phyloP scores from a whole-genome alignment of 2,888 invertebrate species.

The Chouioia cunea region DNA sequence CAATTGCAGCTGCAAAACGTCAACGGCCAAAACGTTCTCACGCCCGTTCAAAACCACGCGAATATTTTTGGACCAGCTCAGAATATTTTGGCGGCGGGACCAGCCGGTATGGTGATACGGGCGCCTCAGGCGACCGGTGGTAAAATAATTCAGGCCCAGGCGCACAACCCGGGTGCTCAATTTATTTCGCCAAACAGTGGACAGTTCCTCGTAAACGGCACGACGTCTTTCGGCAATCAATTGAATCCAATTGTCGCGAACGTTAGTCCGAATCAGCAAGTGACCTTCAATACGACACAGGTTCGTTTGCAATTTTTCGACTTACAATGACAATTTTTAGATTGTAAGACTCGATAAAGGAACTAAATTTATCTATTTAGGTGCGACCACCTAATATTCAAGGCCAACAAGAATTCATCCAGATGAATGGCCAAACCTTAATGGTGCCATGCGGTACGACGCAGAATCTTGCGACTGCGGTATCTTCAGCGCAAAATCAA shows the following conservation, averaged over 20 bases:
- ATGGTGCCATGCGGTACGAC: slow-evolving; percentile 77
- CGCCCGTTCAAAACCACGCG: slow-evolving; percentile 77
- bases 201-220: slow-evolving; percentile 82
- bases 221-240: slow-evolving; percentile 78
- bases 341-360: background rate
- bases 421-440: slow-evolving; percentile 79
- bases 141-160: slow-evolving; percentile 74
- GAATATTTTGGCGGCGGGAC: slow-evolving; percentile 77
- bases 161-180: slow-evolving; percentile 77
- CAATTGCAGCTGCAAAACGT: slow-evolving; percentile 85
- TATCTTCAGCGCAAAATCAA: slow-evolving; percentile 72
- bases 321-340: background rate
- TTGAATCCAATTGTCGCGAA: slow-evolving; percentile 83
- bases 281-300: slow-evolving; percentile 74
- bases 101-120: slow-evolving; percentile 83
- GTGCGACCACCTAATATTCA: slow-evolving; percentile 67
- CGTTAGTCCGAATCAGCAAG: slow-evolving; percentile 78
- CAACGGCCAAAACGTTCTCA: slow-evolving; percentile 81
- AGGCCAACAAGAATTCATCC: slow-evolving; percentile 79
- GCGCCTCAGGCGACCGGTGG: slow-evolving; percentile 79
- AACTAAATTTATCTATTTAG: slow-evolving; percentile 56
- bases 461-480: slow-evolving; percentile 70
- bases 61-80: slow-evolving; percentile 76
- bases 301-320: slow-evolving; percentile 47
- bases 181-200: slow-evolving; percentile 81